Evolutionary conservation across 2,888 invertebrate genomes (phyloP).

Genomic region (Cancer borealis): DNA sequence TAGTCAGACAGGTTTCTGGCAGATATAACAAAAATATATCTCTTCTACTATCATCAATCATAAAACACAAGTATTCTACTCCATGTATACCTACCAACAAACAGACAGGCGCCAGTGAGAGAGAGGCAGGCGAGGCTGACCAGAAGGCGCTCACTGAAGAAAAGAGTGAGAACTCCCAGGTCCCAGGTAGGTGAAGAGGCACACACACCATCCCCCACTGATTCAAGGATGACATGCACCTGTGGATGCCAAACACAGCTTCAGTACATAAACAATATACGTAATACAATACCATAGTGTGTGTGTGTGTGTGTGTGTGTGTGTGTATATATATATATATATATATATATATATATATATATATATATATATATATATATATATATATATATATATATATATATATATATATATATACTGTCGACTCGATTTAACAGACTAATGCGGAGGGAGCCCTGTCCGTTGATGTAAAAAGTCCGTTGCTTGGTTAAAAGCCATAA

Average conservation of each 20-base stretch:
- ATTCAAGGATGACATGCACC: slow-evolving; percentile 57
- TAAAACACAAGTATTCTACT: not conserved
- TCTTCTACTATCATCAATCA: not conserved
- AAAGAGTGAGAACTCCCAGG: slow-evolving; percentile 29
- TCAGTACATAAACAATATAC: too few species aligned
- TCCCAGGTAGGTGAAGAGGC: not conserved
- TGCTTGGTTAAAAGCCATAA: too few species aligned
- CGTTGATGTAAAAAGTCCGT: too few species aligned
- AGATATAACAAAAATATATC: not conserved
- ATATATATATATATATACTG: too few species aligned
- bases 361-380: too few species aligned
- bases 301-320: too few species aligned
- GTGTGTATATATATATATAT: too few species aligned
- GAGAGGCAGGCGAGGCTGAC: slow-evolving; percentile 50
- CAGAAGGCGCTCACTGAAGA: slow-evolving; percentile 23
- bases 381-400: too few species aligned
- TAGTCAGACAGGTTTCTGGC: not conserved
- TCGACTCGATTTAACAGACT: too few species aligned
- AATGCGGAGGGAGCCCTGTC: too few species aligned
- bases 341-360: too few species aligned
- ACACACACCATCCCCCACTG: slow-evolving; percentile 56
- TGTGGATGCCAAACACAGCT: not conserved
- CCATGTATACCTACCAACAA: slow-evolving; percentile 59
- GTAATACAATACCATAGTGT: too few species aligned
- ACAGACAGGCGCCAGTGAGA: slow-evolving; percentile 54